Percentiles rank a stretch among this genome's conserved stretches.
Evolutionary conservation across 2,888 invertebrate species (phyloP).

Genomic region (Notodonta dromedarius): DNA sequence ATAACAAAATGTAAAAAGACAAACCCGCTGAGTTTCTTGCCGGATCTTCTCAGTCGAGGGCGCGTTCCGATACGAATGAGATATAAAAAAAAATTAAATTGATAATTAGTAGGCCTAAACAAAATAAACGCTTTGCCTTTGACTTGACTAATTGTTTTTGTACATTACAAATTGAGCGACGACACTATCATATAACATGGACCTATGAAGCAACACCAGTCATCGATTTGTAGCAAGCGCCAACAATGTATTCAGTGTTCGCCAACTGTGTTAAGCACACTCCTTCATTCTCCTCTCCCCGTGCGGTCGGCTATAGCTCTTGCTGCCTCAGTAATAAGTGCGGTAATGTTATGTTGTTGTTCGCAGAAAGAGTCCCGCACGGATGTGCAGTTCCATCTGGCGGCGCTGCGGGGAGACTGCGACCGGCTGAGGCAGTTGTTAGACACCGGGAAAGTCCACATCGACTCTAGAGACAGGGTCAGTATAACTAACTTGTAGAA

Average conservation of each 20-base stretch:
- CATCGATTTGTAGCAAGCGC: neutral
- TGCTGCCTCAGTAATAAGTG: neutral
- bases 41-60: too few relatives aligned
- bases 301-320: neutral
- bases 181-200: neutral
- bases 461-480: constrained; percentile 97
- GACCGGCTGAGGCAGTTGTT: constrained; percentile 90
- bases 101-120: too few relatives aligned
- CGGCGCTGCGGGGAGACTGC: constrained; percentile 94
- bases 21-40: too few relatives aligned
- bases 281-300: neutral
- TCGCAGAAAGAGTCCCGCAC: constrained; percentile 95
- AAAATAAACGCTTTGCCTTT: too few relatives aligned
- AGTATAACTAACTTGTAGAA: constrained; percentile 39
- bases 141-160: too few relatives aligned
- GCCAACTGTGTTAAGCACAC: neutral
- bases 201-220: neutral
- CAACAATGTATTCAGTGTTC: neutral
- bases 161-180: too few relatives aligned
- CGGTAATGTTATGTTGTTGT: constrained; percentile 8
- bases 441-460: constrained; percentile 97
- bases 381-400: constrained; percentile 96
- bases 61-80: too few relatives aligned
- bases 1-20: too few relatives aligned
- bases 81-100: too few relatives aligned